Evolutionary conservation across 2,888 invertebrate species (phyloP).

Genomic region (Ferrisia virgata): DNA sequence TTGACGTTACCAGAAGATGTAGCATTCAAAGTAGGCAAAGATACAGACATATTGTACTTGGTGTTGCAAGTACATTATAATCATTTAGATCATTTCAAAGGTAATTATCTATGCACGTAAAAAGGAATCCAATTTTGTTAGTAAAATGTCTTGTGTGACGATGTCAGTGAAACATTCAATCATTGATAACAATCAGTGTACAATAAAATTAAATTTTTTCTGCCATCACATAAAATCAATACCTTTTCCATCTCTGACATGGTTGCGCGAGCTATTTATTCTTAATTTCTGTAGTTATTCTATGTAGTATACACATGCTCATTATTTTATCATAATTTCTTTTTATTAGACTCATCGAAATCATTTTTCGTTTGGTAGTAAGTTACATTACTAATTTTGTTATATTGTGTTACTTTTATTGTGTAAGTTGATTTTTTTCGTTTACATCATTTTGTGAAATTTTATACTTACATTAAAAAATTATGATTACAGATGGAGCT

Average conservation of each 20-base stretch:
- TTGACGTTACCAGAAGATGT: slow-evolving; percentile 78
- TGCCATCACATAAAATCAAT: too few species aligned
- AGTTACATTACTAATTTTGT: neutral
- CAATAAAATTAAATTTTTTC: too few species aligned
- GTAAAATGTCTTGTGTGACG: too few species aligned
- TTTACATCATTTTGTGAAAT: neutral
- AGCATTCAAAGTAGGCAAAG: slow-evolving; percentile 86
- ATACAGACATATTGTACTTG: slow-evolving; percentile 78
- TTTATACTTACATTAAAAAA: neutral
- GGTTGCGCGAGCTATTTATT: too few species aligned
- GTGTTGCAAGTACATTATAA: slow-evolving; percentile 90
- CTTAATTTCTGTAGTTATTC: too few species aligned
- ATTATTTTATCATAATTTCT: neutral
- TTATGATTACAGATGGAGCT: slow-evolving; percentile 63
- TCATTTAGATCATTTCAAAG: slow-evolving; percentile 45
- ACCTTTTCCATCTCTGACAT: too few species aligned
- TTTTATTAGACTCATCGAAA: neutral
- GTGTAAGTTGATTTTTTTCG: neutral
- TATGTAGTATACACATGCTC: neutral
- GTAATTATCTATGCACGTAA: neutral
- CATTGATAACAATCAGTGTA: too few species aligned
- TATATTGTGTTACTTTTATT: neutral
- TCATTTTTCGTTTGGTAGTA: neutral
- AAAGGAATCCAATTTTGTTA: too few species aligned
- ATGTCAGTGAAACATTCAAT: too few species aligned